A percentile compares a stretch with the other conserved stretches of the same genome.
Conservation (phyloP, 2,797 vertebrate species). For the Hozukius guyotensis region DNA sequence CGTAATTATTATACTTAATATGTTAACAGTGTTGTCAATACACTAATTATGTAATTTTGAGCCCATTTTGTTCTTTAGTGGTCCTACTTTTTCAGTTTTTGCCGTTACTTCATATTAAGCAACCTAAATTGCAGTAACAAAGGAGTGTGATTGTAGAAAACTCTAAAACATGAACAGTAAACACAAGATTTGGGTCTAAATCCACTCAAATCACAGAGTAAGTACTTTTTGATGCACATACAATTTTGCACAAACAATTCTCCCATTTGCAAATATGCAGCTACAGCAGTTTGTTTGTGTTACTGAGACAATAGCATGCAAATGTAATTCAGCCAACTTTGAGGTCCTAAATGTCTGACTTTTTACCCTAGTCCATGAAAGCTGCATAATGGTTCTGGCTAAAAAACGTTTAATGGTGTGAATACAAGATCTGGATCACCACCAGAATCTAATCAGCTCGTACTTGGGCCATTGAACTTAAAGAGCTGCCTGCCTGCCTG, state of each 20-base stretch:
- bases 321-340: not conserved
- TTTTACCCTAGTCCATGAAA: not conserved
- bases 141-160: not conserved
- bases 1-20: not conserved
- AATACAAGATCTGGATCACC: constrained; percentile 2
- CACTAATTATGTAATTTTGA: not conserved
- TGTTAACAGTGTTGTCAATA: not conserved
- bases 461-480: not conserved
- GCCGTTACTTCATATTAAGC: not conserved
- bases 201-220: not conserved
- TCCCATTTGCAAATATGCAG: not conserved
- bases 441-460: constrained; percentile 9
- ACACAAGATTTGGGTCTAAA: not conserved
- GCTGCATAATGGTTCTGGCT: not conserved
- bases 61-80: not conserved
- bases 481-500: not conserved
- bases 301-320: not conserved
- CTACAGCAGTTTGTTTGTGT: not conserved
- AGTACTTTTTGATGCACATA: not conserved
- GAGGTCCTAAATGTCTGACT: not conserved
- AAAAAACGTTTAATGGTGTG: not conserved
- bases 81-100: not conserved
- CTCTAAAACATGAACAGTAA: not conserved
- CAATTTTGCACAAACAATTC: not conserved
- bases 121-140: not conserved